Evolutionary conservation across 2,113 vertebrate genomes (phyloP).

Genomic region (Chaetops frenatus): DNA sequence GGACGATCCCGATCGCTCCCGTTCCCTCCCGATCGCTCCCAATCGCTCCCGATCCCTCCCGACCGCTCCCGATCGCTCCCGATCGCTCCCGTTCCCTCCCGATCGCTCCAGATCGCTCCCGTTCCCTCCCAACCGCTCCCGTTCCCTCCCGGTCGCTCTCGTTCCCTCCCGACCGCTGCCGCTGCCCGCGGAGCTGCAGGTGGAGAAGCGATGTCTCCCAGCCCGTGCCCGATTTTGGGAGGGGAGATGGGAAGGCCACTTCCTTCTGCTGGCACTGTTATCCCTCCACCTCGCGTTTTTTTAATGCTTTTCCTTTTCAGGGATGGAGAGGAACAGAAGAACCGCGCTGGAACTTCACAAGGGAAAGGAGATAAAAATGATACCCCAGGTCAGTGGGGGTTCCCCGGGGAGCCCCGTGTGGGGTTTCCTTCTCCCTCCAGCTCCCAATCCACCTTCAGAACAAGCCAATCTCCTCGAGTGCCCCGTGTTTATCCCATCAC

Average conservation of each 20-base stretch:
- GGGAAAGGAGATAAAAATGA: neutral
- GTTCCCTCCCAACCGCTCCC: neutral
- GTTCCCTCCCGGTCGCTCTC: neutral
- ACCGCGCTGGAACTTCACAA: accelerated
- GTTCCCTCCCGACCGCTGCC: neutral
- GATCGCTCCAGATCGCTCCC: neutral
- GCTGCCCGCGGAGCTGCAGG: neutral
- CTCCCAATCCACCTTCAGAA: neutral
- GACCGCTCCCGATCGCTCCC: neutral
- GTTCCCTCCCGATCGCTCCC: neutral
- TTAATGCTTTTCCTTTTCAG: neutral
- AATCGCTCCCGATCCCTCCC: accelerated
- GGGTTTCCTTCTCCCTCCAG: accelerated
- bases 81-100: neutral
- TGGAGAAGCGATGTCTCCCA: neutral
- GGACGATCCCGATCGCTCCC: neutral
- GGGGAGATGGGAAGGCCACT: neutral
- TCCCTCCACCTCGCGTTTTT: neutral
- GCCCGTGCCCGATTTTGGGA: neutral
- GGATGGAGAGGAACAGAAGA: neutral
- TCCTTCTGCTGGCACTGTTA: neutral
- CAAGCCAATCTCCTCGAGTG: neutral
- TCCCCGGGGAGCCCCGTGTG: neutral
- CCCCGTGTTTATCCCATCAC: neutral
- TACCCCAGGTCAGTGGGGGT: accelerated